These are phyloP conservation scores for Drosophila albomicans DNA, from an alignment of 1,140 invertebrate species.

Conservation along the genomic window DNA sequence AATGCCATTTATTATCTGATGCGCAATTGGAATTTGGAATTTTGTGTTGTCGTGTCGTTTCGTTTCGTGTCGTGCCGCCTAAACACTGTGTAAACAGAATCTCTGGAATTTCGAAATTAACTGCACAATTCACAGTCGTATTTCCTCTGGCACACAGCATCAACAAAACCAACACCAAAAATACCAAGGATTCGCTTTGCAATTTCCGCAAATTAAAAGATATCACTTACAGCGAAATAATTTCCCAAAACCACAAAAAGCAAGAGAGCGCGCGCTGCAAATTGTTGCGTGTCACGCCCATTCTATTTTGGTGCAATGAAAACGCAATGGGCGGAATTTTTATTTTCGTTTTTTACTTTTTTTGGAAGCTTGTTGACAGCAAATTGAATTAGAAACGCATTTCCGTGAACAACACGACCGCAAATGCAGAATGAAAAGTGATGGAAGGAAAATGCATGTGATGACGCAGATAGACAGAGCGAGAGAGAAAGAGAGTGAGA, in stretches of 20 bases:
- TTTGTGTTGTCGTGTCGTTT: background rate
- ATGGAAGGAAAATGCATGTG: background rate
- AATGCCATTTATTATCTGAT: constrained; percentile 31
- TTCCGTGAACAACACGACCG: constrained; percentile 61
- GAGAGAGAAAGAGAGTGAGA: background rate
- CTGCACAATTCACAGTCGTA: constrained; percentile 2
- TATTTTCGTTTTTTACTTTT: constrained; percentile 19
- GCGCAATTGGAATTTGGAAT: constrained; percentile 24
- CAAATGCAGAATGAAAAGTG: constrained; percentile 22
- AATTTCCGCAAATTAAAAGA: constrained; percentile 78
- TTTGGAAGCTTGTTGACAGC: constrained; percentile 61
- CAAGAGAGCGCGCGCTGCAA: constrained; percentile 31
- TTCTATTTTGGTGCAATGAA: constrained; percentile 43
- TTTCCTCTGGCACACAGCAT: constrained; percentile 1
- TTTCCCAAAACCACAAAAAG: constrained; percentile 65
- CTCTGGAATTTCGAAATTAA: constrained; percentile 12
- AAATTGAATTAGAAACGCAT: constrained; percentile 82
- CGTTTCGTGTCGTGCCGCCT: background rate
- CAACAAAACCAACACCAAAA: constrained; percentile 36
- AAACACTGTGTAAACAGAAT: constrained; percentile 12
- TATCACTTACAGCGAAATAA: constrained; percentile 78
- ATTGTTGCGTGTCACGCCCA: constrained; percentile 55
- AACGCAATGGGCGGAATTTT: constrained; percentile 42
- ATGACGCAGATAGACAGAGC: background rate
- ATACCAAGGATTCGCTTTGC: constrained; percentile 33